Evolutionary conservation across 1,140 invertebrate species (phyloP).

Genomic region (Mylabris phalerata): DNA sequence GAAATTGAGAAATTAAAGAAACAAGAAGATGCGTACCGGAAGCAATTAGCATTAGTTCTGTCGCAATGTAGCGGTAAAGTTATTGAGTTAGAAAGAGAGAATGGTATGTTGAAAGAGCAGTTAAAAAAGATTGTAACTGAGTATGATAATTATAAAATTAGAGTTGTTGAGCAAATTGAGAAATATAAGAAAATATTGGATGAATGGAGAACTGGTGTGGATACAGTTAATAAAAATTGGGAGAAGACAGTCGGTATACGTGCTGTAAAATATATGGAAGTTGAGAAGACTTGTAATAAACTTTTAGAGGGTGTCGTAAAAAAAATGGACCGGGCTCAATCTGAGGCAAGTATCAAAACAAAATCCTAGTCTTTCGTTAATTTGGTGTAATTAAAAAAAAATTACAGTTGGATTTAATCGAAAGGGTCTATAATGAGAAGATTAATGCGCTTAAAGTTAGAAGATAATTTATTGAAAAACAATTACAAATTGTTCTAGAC

Average conservation of each 20-base stretch:
- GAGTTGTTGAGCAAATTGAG: neutral
- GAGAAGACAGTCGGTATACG: neutral
- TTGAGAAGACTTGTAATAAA: neutral
- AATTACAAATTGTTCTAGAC: too few relatives aligned
- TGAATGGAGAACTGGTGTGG: neutral
- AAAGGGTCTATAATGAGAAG: neutral
- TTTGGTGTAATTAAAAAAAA: too few relatives aligned
- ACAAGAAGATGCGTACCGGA: constrained; percentile 5
- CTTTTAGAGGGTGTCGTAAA: neutral
- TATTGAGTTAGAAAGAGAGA: constrained; percentile 7
- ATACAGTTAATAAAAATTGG: neutral
- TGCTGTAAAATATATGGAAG: neutral
- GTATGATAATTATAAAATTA: neutral
- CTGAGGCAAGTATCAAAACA: neutral
- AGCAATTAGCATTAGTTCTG: constrained; percentile 5
- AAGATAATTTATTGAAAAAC: too few relatives aligned
- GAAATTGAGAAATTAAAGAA: constrained; percentile 7
- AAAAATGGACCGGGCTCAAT: neutral
- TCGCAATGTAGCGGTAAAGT: constrained; percentile 6
- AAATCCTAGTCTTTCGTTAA: too few relatives aligned
- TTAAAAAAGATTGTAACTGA: neutral
- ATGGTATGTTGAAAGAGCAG: neutral
- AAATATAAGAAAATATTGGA: neutral
- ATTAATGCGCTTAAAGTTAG: neutral
- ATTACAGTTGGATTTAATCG: neutral